Conservation (phyloP, 2,888 invertebrate genomes). For the Pristionchus japonicus region DNA sequence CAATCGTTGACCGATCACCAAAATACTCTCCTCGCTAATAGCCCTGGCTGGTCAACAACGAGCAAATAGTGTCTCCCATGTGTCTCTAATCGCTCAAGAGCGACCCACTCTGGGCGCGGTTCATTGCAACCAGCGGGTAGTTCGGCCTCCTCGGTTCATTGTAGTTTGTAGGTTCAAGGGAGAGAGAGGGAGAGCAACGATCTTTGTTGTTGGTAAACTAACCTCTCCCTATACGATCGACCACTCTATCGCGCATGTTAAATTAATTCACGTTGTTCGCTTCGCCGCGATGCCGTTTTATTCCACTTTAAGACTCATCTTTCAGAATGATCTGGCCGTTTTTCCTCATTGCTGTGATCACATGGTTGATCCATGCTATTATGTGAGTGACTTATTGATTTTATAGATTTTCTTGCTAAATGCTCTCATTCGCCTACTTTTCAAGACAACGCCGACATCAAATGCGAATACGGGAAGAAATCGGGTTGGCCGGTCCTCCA, state of each 20-base stretch:
- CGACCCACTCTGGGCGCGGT: neutral
- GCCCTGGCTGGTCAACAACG: neutral
- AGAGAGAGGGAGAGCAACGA: neutral
- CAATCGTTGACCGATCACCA: neutral
- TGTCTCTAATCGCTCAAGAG: neutral
- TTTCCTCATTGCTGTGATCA: neutral
- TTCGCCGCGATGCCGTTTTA: no score
- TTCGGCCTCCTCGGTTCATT: neutral
- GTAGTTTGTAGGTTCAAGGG: neutral
- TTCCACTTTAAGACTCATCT: no score
- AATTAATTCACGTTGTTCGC: no score
- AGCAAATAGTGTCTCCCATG: neutral
- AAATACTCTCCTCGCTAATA: neutral
- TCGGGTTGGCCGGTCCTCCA: constrained; percentile 20
- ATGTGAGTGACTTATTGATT: neutral
- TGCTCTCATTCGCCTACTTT: neutral
- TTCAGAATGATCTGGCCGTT: neutral
- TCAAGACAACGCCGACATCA: neutral
- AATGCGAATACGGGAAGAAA: constrained; percentile 7
- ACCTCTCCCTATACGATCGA: neutral
- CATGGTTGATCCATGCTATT: neutral
- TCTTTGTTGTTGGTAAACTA: neutral
- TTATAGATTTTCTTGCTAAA: neutral
- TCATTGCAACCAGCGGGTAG: neutral
- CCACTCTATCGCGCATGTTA: neutral